A percentile compares a stretch with the other conserved stretches of the same genome.
These are phyloP conservation scores for Itoplectis maculator DNA, from an alignment of 2,888 invertebrate genomes.

Conservation along the genomic window DNA sequence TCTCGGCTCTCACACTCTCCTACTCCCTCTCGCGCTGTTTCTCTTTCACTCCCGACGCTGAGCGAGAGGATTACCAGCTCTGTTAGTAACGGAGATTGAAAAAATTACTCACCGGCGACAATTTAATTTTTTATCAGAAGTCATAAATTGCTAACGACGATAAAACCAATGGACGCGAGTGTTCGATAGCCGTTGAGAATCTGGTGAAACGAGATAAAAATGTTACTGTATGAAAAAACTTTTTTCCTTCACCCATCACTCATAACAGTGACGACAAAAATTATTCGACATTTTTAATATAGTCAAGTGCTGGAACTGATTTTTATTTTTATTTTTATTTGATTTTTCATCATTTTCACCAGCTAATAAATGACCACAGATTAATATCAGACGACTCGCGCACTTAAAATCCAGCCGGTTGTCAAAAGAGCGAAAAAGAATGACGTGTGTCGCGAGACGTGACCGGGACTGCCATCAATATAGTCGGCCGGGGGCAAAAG, in stretches of 20 bases:
- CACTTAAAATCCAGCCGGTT: conserved; percentile 13
- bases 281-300: not conserved
- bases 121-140: not conserved
- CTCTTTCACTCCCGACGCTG: conserved; percentile 40
- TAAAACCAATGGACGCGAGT: not conserved
- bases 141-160: not conserved
- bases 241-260: too few species aligned
- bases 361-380: not conserved
- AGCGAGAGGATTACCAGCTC: not conserved
- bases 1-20: not conserved
- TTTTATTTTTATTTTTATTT: too few species aligned
- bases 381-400: not conserved
- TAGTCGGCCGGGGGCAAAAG: not conserved
- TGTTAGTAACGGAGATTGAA: not conserved
- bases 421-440: conserved; percentile 31
- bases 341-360: too few species aligned
- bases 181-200: not conserved
- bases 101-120: not conserved
- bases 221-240: too few species aligned
- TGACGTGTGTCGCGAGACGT: not conserved
- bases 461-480: conserved; percentile 1
- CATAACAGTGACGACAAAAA: too few species aligned
- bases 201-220: too few species aligned
- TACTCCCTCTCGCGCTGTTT: too few species aligned
- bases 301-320: not conserved